These are phyloP conservation scores for Sinella curviseta DNA, from an alignment of 1,140 invertebrate genomes.

Conservation along the genomic window DNA sequence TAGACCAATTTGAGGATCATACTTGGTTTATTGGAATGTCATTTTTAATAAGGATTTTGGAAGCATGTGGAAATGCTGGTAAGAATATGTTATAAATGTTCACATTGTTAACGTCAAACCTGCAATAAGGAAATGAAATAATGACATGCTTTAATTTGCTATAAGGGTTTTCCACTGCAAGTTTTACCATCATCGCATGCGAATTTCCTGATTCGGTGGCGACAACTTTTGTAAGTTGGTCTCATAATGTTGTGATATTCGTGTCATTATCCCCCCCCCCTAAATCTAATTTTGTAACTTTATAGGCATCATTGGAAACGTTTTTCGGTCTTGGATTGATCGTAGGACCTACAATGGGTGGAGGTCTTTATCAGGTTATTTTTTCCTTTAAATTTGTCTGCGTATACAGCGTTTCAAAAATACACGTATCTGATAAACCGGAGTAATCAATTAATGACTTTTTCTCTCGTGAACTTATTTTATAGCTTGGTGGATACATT, in stretches of 20 bases:
- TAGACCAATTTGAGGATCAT: conserved; percentile 78
- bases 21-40: conserved; percentile 80
- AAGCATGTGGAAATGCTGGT: conserved; percentile 82
- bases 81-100: no score
- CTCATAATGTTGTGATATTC: no score
- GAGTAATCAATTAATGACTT: no score
- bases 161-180: conserved; percentile 79
- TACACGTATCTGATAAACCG: no score
- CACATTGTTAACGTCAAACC: neutral
- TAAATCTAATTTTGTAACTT: no score
- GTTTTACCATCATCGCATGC: conserved; percentile 88
- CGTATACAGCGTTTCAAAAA: neutral
- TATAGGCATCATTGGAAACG: conserved; percentile 44
- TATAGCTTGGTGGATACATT: conserved; percentile 74
- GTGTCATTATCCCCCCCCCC: no score
- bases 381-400: neutral
- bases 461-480: no score
- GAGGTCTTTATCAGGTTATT: conserved; percentile 71
- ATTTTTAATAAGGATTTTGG: conserved; percentile 82
- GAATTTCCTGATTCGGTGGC: conserved; percentile 89
- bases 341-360: conserved; percentile 80
- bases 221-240: conserved; percentile 85
- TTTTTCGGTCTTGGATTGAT: conserved; percentile 60
- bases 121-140: no score
- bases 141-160: neutral